Base-by-base conservation (phyloP, 2,797 vertebrate species). In the Chelon labrosus region DNA sequence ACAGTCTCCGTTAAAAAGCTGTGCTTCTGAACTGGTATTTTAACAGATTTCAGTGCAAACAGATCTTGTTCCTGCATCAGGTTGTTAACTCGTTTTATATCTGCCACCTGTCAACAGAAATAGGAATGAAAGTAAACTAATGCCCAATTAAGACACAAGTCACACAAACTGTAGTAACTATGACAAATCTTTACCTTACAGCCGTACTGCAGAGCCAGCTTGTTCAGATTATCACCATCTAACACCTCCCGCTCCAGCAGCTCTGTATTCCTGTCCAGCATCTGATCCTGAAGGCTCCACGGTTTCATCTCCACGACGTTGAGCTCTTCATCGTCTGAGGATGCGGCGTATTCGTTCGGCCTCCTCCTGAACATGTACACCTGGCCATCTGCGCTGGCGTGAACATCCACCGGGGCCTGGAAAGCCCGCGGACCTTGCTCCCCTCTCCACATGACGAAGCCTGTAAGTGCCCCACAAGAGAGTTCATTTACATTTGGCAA, bases 21-120 rank as follows among this genome's bases (percentile, higher is more conserved):
- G 9, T 97, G 95, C 52, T 91, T 93, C 89, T 93, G 95, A 80
- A 98, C 95, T 0, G 97, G 98, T 90, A 99, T 98, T 92, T 96
- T 98, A 79, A 98, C 95, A 0, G 92, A 96, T 85, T 97, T 98
- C 61, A 98, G 88, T 0, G 96, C 97, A 3, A 96, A 98, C 49
- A 99, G 83, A 88, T 99, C 98, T 91, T 99, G 97, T 67, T 98
- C 97, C 72, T 94, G 92, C 66, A 99, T 95, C 17, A 99, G 95
- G 90, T 97, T 97, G 94, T 99, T 99, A 42, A 95, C 92, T 1
- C 95, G 93, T 86, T 98, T 99, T 88, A 99, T 95, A 77, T 98
- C 97, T 0, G 97, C 95, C 16, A 99, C 97, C 98, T 99, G 80
- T 79, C 52, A 60, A 73, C 52, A 89, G 22, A 89, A 90, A 10